Base-by-base conservation (phyloP, 1,140 invertebrate genomes). In the Papilio dardanus region DNA sequence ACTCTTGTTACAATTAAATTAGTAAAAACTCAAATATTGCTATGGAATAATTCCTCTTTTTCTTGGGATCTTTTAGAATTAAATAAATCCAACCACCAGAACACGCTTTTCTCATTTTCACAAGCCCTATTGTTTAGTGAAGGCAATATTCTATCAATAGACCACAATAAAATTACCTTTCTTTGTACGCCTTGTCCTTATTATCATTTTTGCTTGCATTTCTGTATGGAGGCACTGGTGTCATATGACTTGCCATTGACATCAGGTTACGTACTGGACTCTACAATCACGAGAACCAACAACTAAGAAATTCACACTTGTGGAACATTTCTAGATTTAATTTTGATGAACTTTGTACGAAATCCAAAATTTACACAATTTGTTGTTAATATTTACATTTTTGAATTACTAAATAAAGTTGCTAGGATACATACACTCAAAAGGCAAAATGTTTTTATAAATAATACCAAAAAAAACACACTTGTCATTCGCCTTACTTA, bases 221-320 rank as follows among this genome's bases (percentile, higher is more conserved):
- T 16, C 77, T 78, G 0, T 91, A 84, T 3, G 88, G 89, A 0
- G 76, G 78, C 8, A 92, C 84, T 0, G 90, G 92, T 35, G 76
- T 75, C 89, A 93, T 91, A 46, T 86, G 80, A 30, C 85, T 85
- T 8, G 87, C 83, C 14, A 92, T 71, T 0, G 92, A 92, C 87
- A 91, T 93, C 58, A 93, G 67, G 74, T 92, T 88, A 6, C 86
- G 86, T 19, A 33, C 75, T 6, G 88, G 86, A 74, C 78, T 83
- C 90, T 92, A 76, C 1, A 76, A 79, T 46, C 1, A 19, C 16
- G 4, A 6, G 6, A 46, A 46, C 16, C 2, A 46, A 19, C 19
- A 46, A n/a, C n/a, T 6, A n/a, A 4, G 5, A 6, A 46, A 46
- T 19, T 19, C 19, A 19, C 42, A 46, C n/a, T 46, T 19, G 0